Base-by-base conservation (phyloP, 2,888 invertebrate genomes). In the Dione juno region DNA sequence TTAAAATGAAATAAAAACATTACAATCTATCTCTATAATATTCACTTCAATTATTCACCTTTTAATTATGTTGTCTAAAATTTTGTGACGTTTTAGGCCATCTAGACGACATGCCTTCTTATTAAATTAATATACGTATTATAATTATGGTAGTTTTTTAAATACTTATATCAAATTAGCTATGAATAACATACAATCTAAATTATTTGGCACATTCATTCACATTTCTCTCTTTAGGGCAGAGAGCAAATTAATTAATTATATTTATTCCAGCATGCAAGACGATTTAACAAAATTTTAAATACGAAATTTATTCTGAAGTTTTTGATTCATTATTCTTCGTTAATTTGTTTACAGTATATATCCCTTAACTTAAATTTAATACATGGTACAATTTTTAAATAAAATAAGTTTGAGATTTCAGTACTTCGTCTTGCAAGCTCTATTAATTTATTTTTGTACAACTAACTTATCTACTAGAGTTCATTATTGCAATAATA, bases 191-290 rank as follows among this genome's bases (percentile, higher is more conserved):
- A 53, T 78, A 81, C 77, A 70, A 76, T 77, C 80, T 74, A 41
- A 65, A 81, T 78, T 71, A 74, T 87, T 88, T 88, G 88, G 88
- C 88, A 88, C 88, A 79, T 84, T 72, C 80, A 85, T 84, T 85
- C 87, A 84, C 84, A 81, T 78, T 81, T 75, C 78, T 81, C 81
- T 80, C 71, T 67, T 68, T 13, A 13, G 19, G 69, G 66, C 73
- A 67, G 67, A 75, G 67, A 65, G 65, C 28, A 5, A 61, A 61
- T 68, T 54, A 57, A 58, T 66, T 57, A 53, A 35, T 43, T 48
- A 19, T 19, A 3, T 28, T 57, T 66, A 58, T 45, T 48, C 58
- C 16, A 43, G 28, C 45, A 63, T 66, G 57, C 66, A 63, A 72
- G 57, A 41, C 64, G 19, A 50, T 13, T 37, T 40, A 13, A 5